These are phyloP conservation scores for Oreochromis tanganicae DNA, from an alignment of 2,113 vertebrate species.

Conservation along the genomic window DNA sequence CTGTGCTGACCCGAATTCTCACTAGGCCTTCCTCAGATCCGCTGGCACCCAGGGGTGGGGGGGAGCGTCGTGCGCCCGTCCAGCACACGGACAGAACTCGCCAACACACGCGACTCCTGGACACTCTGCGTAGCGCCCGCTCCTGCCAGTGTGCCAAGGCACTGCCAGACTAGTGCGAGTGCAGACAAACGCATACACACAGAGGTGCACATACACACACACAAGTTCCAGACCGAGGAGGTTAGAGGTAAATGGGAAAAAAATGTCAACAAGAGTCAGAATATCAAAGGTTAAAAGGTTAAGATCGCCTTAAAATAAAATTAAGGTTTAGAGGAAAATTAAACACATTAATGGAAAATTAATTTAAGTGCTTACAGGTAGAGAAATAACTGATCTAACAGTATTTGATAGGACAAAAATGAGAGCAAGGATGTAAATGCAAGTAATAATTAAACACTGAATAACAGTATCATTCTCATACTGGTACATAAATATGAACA, in stretches of 20 bases:
- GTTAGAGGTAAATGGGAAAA: neutral
- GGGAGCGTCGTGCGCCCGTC: constrained; percentile 64
- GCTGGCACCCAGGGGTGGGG: constrained; percentile 68
- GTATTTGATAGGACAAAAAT: neutral
- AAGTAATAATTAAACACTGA: neutral
- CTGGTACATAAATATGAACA: neutral
- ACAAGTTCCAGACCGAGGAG: neutral
- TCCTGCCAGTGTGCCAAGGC: constrained; percentile 73
- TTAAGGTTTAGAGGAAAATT: neutral
- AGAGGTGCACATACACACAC: neutral
- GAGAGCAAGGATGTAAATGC: neutral
- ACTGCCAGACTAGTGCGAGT: constrained; percentile 60
- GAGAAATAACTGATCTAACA: neutral
- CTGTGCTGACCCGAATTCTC: constrained; percentile 75
- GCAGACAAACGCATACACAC: constrained; percentile 1
- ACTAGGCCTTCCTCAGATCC: constrained; percentile 79
- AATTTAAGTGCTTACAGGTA: neutral
- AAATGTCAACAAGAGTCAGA: constrained; percentile 6
- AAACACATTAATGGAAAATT: neutral
- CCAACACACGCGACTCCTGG: constrained; percentile 75
- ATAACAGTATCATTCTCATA: neutral
- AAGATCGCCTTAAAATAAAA: neutral
- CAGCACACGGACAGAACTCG: constrained; percentile 75
- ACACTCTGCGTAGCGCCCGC: constrained; percentile 61
- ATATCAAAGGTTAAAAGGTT: neutral